Conservation (phyloP, 30 jellyfish, hydroid and myxozoan genomes). For the Hydractinia symbiolongicarpus region DNA sequence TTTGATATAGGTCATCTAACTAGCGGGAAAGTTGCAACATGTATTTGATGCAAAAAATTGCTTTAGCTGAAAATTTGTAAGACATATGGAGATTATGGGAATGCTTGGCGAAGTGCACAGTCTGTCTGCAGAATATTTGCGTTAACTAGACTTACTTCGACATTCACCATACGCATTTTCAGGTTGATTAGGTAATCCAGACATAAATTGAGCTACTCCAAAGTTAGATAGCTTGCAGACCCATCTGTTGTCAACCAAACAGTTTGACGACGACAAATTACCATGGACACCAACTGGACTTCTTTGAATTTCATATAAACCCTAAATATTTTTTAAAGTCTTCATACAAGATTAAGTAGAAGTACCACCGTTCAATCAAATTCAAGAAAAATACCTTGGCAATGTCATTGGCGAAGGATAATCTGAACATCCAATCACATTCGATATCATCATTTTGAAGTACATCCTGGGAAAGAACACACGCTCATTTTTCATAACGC, state of each 20-base stretch:
- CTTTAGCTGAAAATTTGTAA: too few relatives aligned
- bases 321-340: conserved; percentile 38
- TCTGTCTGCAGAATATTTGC: not conserved
- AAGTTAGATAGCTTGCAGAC: conserved; percentile 80
- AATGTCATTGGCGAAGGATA: conserved; percentile 84
- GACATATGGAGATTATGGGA: too few relatives aligned
- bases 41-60: too few relatives aligned
- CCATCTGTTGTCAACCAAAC: conserved; percentile 90
- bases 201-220: conserved; percentile 28
- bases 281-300: conserved; percentile 77
- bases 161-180: not conserved
- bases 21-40: too few relatives aligned
- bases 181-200: not conserved
- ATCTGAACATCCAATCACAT: conserved; percentile 93
- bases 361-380: not conserved
- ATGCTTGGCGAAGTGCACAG: too few relatives aligned
- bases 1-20: too few relatives aligned
- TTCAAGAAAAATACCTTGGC: conserved; percentile 47
- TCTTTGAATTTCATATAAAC: conserved; percentile 69
- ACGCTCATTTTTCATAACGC: not conserved
- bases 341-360: not conserved
- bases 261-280: conserved; percentile 69
- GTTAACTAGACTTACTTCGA: conserved; percentile 1
- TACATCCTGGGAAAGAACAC: conserved; percentile 47
- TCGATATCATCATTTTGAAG: conserved; percentile 77